Percentiles rank a stretch among this genome's conserved stretches.
Conservation (phyloP, 2,888 invertebrate species). For the Rotaria macrura region DNA sequence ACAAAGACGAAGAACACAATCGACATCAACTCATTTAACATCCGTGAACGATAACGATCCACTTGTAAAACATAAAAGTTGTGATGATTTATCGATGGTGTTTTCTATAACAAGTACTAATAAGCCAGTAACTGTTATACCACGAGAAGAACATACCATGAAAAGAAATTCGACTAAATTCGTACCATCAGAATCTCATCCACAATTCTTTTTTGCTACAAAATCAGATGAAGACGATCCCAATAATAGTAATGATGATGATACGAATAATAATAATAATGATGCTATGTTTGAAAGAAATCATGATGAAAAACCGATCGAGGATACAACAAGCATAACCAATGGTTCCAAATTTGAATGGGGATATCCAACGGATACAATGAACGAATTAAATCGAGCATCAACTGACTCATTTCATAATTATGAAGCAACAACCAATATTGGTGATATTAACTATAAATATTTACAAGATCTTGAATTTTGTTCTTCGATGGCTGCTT, state of each 20-base stretch:
- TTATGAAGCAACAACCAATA: neutral
- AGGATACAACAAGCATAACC: neutral
- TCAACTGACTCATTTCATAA: neutral
- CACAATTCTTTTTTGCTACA: slow-evolving; percentile 7
- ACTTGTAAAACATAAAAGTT: neutral
- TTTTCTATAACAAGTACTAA: neutral
- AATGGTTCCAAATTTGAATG: neutral
- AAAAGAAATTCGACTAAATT: neutral
- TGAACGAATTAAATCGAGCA: slow-evolving; percentile 9
- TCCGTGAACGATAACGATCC: neutral
- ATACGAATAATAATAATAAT: neutral
- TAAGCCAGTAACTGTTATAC: neutral
- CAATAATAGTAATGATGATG: neutral
- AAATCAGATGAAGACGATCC: neutral
- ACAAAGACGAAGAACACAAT: neutral
- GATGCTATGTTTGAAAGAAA: neutral
- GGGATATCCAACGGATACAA: slow-evolving; percentile 8
- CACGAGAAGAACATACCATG: no score
- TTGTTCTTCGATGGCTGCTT: neutral
- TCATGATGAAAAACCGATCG: neutral
- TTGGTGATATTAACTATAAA: neutral
- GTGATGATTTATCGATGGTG: neutral
- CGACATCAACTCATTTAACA: neutral
- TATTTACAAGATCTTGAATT: neutral
- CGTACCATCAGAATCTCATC: neutral